Evolutionary conservation across 2,797 vertebrate genomes (phyloP).

Genomic region (Onychomys torridus): DNA sequence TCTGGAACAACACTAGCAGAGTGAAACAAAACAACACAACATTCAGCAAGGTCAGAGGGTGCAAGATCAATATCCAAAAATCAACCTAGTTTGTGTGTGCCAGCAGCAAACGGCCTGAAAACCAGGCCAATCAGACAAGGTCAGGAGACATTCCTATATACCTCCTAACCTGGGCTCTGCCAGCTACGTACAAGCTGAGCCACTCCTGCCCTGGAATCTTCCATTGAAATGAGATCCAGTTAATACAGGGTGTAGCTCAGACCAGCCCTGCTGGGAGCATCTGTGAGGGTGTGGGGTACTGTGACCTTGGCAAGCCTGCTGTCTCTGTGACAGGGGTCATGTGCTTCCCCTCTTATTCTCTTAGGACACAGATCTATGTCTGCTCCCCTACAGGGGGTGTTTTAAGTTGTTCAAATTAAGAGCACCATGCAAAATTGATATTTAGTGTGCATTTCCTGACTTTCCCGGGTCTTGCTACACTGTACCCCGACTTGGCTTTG

Average conservation of each 20-base stretch:
- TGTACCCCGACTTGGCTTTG: background rate
- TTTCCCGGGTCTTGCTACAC: background rate
- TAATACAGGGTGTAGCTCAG: background rate
- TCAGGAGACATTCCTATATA: accelerated
- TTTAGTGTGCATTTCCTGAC: too few relatives aligned
- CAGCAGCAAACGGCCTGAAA: background rate
- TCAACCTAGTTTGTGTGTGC: background rate
- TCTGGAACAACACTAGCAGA: background rate
- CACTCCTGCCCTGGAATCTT: background rate
- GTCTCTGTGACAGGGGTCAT: background rate
- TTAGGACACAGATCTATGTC: background rate
- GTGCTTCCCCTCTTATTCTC: background rate
- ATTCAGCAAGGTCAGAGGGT: background rate
- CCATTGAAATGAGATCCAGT: background rate
- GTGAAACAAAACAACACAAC: background rate
- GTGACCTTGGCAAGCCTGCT: background rate
- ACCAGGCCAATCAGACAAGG: background rate
- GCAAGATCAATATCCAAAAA: background rate
- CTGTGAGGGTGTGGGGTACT: background rate
- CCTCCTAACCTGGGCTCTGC: background rate
- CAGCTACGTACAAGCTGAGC: background rate
- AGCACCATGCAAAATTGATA: background rate
- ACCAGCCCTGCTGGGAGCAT: background rate
- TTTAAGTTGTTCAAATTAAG: background rate
- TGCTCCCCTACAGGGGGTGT: background rate